A percentile compares a stretch with the other conserved stretches of the same genome.
Conservation (phyloP, 2,797 vertebrate species). For the Crypturellus tataupa region DNA sequence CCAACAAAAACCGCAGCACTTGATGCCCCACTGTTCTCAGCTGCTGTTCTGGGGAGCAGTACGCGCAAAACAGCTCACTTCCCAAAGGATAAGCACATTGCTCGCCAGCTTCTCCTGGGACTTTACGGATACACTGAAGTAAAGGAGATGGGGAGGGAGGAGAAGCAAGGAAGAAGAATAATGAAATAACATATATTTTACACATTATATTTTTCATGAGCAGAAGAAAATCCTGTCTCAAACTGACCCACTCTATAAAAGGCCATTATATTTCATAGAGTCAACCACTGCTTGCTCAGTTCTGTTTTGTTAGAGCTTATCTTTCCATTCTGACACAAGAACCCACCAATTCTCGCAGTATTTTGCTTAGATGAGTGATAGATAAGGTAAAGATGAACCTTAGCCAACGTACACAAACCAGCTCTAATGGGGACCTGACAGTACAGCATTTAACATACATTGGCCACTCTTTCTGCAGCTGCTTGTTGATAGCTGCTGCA, state of each 20-base stretch:
- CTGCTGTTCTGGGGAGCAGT: neutral
- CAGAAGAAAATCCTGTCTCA: neutral
- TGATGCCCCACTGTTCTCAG: slow-evolving; percentile 14
- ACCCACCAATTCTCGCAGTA: neutral
- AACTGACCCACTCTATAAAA: neutral
- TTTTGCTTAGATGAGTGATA: neutral
- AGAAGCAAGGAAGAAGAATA: neutral
- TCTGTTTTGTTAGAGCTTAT: slow-evolving; percentile 9
- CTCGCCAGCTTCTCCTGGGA: neutral
- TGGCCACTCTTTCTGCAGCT: neutral
- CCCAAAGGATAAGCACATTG: neutral
- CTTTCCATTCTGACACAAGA: neutral
- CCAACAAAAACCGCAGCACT: neutral
- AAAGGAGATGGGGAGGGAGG: neutral
- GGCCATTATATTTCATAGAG: neutral
- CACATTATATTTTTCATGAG: neutral
- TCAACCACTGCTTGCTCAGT: neutral
- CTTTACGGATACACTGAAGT: neutral
- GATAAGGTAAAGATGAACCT: neutral
- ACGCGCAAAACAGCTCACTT: neutral
- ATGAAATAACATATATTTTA: neutral
- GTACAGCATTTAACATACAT: neutral
- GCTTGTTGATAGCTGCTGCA: neutral
- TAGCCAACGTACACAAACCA: neutral
- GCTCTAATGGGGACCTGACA: neutral